Percentiles rank a stretch among this genome's conserved stretches.
Evolutionary conservation across 2,797 vertebrate species (phyloP).

Genomic region (Anguilla obscura): DNA sequence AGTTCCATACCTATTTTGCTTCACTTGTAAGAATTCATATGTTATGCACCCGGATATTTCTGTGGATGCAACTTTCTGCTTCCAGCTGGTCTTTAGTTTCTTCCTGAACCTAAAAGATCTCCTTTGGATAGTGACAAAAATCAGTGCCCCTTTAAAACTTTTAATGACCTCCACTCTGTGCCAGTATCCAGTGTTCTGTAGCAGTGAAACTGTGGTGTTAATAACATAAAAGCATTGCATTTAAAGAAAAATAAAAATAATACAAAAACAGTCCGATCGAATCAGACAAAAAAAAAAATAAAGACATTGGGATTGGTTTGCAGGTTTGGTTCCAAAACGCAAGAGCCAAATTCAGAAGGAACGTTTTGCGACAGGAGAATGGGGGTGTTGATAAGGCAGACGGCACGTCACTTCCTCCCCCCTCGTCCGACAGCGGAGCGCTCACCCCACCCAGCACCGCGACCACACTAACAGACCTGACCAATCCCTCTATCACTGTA

Average conservation of each 20-base stretch:
- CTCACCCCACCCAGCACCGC: slow-evolving; percentile 95
- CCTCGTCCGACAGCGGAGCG: slow-evolving; percentile 97
- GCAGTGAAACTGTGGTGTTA: slow-evolving; percentile 52
- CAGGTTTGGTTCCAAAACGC: slow-evolving; percentile 99
- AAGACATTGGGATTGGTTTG: slow-evolving; percentile 99
- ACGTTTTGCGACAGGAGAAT: slow-evolving; percentile 99
- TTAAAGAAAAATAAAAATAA: slow-evolving; percentile 43
- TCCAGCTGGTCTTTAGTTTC: slow-evolving; percentile 54
- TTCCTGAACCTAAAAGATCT: slow-evolving; percentile 53
- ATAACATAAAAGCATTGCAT: slow-evolving; percentile 59
- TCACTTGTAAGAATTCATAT: slow-evolving; percentile 45
- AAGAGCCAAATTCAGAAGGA: slow-evolving; percentile 99
- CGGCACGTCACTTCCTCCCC: slow-evolving; percentile 93
- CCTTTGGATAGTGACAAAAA: slow-evolving; percentile 48
- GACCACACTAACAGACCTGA: slow-evolving; percentile 99
- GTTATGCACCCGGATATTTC: slow-evolving; percentile 37
- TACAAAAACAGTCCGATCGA: slow-evolving; percentile 42
- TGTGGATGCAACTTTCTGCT: slow-evolving; percentile 56
- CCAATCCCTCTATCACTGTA: slow-evolving; percentile 98
- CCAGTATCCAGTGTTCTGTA: slow-evolving; percentile 49
- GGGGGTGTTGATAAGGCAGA: slow-evolving; percentile 99
- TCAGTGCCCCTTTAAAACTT: slow-evolving; percentile 44
- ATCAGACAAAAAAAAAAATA: slow-evolving; percentile 70
- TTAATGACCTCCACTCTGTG: slow-evolving; percentile 19
- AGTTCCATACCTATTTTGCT: slow-evolving; percentile 45